Evolutionary conservation across 2,113 vertebrate genomes (phyloP).

Genomic region (Haplochromis vanheusdeni): DNA sequence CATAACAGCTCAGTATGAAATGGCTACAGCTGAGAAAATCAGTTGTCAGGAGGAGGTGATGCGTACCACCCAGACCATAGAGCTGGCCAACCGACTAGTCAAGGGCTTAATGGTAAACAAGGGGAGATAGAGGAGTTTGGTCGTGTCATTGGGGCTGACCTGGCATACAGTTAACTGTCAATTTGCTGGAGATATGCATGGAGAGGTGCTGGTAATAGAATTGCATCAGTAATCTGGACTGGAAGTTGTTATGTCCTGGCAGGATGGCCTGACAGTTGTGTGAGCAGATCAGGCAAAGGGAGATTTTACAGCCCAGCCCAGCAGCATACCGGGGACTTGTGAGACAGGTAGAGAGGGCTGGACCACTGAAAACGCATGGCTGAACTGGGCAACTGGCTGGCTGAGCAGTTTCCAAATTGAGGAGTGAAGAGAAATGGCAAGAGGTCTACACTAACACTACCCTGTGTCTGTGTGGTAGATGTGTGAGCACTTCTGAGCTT

Average conservation of each 20-base stretch:
- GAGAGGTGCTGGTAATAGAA: constrained; percentile 32
- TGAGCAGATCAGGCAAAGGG: constrained; percentile 21
- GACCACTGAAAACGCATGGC: constrained; percentile 63
- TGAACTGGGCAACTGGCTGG: constrained; percentile 58
- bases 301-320: constrained; percentile 46
- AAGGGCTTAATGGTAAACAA: constrained; percentile 75
- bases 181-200: constrained; percentile 16
- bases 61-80: constrained; percentile 68
- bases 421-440: constrained; percentile 17
- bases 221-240: constrained; percentile 43
- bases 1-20: constrained; percentile 75
- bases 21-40: constrained; percentile 73
- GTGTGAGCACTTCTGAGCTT: neutral
- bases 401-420: constrained; percentile 66
- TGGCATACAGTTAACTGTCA: constrained; percentile 30
- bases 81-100: constrained; percentile 74
- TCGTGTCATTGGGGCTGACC: constrained; percentile 9
- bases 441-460: neutral
- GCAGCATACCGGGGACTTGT: constrained; percentile 61
- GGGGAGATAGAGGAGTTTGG: neutral
- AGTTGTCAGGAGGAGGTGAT: constrained; percentile 75
- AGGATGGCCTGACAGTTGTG: constrained; percentile 24
- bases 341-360: constrained; percentile 65
- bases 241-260: constrained; percentile 47
- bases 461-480: neutral